Percentiles rank a stretch among this genome's conserved stretches.
Evolutionary conservation across 2,797 vertebrate genomes (phyloP).

Genomic region (Nannoperca obscura): DNA sequence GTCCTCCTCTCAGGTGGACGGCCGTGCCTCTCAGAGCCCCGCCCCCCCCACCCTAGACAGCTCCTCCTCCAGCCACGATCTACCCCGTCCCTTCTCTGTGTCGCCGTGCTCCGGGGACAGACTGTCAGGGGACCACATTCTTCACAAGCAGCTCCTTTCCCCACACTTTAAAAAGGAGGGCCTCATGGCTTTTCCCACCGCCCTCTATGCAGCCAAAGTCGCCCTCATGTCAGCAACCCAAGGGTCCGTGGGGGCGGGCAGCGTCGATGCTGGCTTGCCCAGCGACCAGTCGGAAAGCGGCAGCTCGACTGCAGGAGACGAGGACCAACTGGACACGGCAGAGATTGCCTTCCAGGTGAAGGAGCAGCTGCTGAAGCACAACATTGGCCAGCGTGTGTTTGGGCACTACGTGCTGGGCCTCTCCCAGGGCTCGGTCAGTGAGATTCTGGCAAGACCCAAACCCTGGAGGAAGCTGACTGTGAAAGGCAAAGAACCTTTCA

Average conservation of each 20-base stretch:
- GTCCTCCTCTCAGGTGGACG: slow-evolving; percentile 87
- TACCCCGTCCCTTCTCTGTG: slow-evolving; percentile 87
- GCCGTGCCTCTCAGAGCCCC: slow-evolving; percentile 86
- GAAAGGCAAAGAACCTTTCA: slow-evolving; percentile 98
- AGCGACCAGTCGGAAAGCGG: slow-evolving; percentile 89
- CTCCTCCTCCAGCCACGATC: slow-evolving; percentile 80
- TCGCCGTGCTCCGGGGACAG: slow-evolving; percentile 89
- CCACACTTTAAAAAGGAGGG: slow-evolving; percentile 90
- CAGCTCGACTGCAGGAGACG: slow-evolving; percentile 83
- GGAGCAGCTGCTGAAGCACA: slow-evolving; percentile 98
- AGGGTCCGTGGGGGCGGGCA: slow-evolving; percentile 59
- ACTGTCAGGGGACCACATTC: slow-evolving; percentile 84
- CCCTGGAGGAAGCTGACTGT: slow-evolving; percentile 99
- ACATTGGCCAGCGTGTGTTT: slow-evolving; percentile 98
- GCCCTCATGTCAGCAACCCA: slow-evolving; percentile 81
- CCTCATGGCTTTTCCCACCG: slow-evolving; percentile 86
- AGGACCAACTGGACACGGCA: slow-evolving; percentile 95
- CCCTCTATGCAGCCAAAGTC: slow-evolving; percentile 90
- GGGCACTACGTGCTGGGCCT: slow-evolving; percentile 98
- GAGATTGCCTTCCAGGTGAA: slow-evolving; percentile 99
- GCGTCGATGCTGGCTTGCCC: slow-evolving; percentile 82
- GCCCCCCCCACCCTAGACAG: slow-evolving; percentile 81
- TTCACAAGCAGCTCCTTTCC: slow-evolving; percentile 88
- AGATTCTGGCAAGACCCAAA: slow-evolving; percentile 98
- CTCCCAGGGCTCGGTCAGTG: slow-evolving; percentile 98